Conservation (phyloP, 2,797 vertebrate species). For the Synanceia verrucosa region DNA sequence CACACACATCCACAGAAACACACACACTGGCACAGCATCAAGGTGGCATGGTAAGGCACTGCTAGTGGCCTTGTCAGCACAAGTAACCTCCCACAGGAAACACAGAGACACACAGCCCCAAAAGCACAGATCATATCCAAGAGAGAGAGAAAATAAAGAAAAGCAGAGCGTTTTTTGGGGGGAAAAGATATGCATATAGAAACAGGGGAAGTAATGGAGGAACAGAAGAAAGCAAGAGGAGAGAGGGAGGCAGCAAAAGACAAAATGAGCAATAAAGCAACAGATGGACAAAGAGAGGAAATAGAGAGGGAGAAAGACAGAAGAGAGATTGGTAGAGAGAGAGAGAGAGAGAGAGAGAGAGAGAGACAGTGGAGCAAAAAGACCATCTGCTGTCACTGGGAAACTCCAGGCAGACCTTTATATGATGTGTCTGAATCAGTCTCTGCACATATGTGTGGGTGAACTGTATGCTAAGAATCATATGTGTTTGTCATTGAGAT, state of each 20-base stretch:
- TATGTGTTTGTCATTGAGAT: slow-evolving; percentile 28
- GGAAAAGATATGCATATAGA: background rate
- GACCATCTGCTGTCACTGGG: slow-evolving; percentile 63
- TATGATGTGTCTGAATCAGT: slow-evolving; percentile 33
- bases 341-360: slow-evolving; percentile 7
- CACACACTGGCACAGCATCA: slow-evolving; percentile 63
- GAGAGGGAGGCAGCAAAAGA: slow-evolving; percentile 10
- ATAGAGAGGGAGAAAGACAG: slow-evolving; percentile 26
- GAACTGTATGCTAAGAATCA: slow-evolving; percentile 14
- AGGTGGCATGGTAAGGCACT: slow-evolving; percentile 63
- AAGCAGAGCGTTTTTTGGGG: background rate
- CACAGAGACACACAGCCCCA: slow-evolving; percentile 32
- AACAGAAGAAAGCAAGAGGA: background rate
- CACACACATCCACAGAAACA: slow-evolving; percentile 27
- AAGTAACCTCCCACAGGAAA: slow-evolving; percentile 65
- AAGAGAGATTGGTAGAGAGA: slow-evolving; percentile 32
- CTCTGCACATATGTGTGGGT: slow-evolving; percentile 17
- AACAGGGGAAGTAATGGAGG: background rate
- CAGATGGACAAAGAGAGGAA: slow-evolving; percentile 49
- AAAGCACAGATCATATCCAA: slow-evolving; percentile 37
- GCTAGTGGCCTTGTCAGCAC: slow-evolving; percentile 73
- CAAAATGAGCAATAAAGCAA: slow-evolving; percentile 31
- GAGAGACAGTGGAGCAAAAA: slow-evolving; percentile 34
- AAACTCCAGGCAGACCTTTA: slow-evolving; percentile 36
- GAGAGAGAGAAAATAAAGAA: background rate